Percentiles rank a stretch among this genome's conserved stretches.
Evolutionary conservation across 1,140 invertebrate species (phyloP).

Genomic region (Pseudomyrmex flavicornis): DNA sequence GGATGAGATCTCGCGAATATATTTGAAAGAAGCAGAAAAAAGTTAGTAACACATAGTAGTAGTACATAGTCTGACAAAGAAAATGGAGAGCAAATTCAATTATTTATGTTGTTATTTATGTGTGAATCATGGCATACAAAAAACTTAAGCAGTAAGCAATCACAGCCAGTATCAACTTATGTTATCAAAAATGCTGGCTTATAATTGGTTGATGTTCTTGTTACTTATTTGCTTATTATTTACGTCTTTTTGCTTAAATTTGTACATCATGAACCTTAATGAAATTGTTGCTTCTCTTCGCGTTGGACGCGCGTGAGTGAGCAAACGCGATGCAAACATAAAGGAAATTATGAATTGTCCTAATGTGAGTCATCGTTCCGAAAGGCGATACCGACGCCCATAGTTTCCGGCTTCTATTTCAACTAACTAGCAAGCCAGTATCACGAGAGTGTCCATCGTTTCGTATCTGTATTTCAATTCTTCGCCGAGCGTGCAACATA

Average conservation of each 20-base stretch:
- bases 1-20: neutral
- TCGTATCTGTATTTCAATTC: slow-evolving; percentile 37
- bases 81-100: no score
- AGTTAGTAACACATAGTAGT: no score
- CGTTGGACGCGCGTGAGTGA: slow-evolving; percentile 22
- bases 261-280: neutral
- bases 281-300: slow-evolving; percentile 40
- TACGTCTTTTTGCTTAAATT: no score
- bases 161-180: no score
- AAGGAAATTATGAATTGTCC: slow-evolving; percentile 55
- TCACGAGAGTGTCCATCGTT: slow-evolving; percentile 32
- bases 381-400: slow-evolving; percentile 51
- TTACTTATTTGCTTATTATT: no score
- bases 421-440: slow-evolving; percentile 45
- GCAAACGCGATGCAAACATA: slow-evolving; percentile 2
- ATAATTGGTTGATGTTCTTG: no score
- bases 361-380: slow-evolving; percentile 58
- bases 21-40: no score
- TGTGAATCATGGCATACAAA: no score
- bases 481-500: neutral
- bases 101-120: no score
- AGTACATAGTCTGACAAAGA: no score
- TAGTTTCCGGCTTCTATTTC: slow-evolving; percentile 64
- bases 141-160: no score
- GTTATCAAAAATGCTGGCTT: no score